These are phyloP conservation scores for Orientallactaga bullata DNA, from an alignment of 2,113 vertebrate genomes.

Conservation along the genomic window DNA sequence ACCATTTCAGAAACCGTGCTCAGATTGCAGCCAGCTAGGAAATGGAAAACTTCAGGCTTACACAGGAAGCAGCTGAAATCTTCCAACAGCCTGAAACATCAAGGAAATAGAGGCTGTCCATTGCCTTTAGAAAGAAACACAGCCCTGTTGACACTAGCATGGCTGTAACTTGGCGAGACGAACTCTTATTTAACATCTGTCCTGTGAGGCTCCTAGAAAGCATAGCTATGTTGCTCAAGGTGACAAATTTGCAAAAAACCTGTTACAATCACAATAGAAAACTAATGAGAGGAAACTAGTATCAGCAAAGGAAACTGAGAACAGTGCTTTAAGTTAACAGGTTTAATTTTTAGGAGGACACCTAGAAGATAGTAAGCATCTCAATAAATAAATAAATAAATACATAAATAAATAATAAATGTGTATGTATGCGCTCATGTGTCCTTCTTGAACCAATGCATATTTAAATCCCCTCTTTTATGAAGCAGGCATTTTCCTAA, in stretches of 20 bases:
- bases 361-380: not conserved
- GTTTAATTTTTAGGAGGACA: not conserved
- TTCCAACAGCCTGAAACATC: not conserved
- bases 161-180: not conserved
- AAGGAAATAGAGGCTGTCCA: not conserved
- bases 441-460: not conserved
- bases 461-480: not conserved
- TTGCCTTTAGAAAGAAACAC: not conserved
- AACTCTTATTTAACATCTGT: not conserved
- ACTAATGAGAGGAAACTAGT: not conserved
- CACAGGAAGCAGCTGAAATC: not conserved
- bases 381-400: not conserved
- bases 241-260: not conserved
- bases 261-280: not conserved
- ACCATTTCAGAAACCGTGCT: not conserved
- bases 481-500: not conserved
- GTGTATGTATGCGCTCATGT: not conserved
- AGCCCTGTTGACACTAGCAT: not conserved
- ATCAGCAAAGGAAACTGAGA: not conserved
- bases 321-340: not conserved
- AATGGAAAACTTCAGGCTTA: not conserved
- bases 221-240: not conserved
- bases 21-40: not conserved
- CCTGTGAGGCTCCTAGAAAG: not conserved
- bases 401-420: not conserved